Evolutionary conservation across 2,888 invertebrate genomes (phyloP).

Genomic region (Rhogogaster chlorosoma): DNA sequence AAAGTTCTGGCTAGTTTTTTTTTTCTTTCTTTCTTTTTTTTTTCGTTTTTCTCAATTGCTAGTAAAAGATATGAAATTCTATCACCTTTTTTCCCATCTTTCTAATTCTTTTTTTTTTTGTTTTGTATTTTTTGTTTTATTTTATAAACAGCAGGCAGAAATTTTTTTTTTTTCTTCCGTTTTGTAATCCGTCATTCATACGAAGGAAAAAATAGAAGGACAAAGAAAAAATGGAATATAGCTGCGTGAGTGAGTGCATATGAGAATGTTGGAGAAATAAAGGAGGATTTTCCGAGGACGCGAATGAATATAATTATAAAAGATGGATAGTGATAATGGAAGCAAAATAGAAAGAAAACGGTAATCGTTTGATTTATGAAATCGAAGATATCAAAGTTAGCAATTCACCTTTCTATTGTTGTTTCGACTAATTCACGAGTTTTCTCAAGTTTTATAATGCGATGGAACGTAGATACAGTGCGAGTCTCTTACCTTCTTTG

Average conservation of each 20-base stretch:
- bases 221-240: not conserved
- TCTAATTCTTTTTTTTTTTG: no score
- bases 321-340: not conserved
- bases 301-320: not conserved
- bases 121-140: no score
- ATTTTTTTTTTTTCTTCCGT: not conserved
- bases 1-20: not conserved
- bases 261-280: not conserved
- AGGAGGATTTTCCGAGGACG: not conserved
- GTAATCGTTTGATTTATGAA: not conserved
- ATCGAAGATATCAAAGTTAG: not conserved
- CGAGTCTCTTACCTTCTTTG: conserved; percentile 74
- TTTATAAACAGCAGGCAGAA: no score
- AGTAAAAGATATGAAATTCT: not conserved
- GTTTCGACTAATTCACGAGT: not conserved
- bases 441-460: not conserved
- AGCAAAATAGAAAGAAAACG: not conserved
- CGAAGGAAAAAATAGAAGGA: not conserved
- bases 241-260: not conserved
- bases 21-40: not conserved
- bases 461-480: not conserved
- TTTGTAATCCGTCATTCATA: not conserved
- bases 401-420: not conserved
- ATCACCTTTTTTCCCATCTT: not conserved
- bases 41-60: not conserved